Evolutionary conservation across 2,797 vertebrate genomes (phyloP).

Genomic region (Geotrypetes seraphini): DNA sequence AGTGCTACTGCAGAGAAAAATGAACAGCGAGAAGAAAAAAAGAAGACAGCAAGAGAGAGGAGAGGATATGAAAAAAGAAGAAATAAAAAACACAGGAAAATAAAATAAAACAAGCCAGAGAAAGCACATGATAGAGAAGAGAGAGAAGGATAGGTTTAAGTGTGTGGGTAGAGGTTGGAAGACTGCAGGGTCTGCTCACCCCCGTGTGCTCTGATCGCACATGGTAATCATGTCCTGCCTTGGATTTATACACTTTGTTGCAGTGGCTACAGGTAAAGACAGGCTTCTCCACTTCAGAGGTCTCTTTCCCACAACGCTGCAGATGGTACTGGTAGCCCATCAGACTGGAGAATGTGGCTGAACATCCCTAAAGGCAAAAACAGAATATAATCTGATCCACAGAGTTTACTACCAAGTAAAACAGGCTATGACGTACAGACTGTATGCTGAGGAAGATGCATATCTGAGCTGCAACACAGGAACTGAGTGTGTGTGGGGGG

Average conservation of each 20-base stretch:
- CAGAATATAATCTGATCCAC: too few relatives aligned
- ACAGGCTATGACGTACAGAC: neutral
- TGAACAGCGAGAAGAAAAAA: too few relatives aligned
- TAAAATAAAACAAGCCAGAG: neutral
- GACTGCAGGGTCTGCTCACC: constrained; percentile 33
- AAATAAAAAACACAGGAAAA: too few relatives aligned
- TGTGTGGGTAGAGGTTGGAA: accelerated
- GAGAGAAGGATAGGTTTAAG: too few relatives aligned
- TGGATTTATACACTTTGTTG: constrained; percentile 84
- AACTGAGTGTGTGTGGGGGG: too few relatives aligned
- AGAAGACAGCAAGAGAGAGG: too few relatives aligned
- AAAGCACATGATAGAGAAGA: too few relatives aligned
- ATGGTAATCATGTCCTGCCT: constrained; percentile 87
- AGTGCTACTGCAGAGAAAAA: accelerated
- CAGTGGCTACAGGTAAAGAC: constrained; percentile 82
- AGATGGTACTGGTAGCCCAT: constrained; percentile 97
- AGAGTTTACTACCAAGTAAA: neutral
- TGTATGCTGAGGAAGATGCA: neutral
- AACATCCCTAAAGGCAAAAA: constrained; percentile 61
- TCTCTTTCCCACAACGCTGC: constrained; percentile 81
- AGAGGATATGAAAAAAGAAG: too few relatives aligned
- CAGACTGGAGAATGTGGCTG: constrained; percentile 86
- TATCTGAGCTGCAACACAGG: too few relatives aligned
- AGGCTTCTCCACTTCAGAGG: constrained; percentile 71
- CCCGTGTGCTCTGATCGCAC: constrained; percentile 63